Evolutionary conservation across 37 sponge, comb jelly and placozoan species (phyloP).

Genomic region (Cladorhizidae sp.): DNA sequence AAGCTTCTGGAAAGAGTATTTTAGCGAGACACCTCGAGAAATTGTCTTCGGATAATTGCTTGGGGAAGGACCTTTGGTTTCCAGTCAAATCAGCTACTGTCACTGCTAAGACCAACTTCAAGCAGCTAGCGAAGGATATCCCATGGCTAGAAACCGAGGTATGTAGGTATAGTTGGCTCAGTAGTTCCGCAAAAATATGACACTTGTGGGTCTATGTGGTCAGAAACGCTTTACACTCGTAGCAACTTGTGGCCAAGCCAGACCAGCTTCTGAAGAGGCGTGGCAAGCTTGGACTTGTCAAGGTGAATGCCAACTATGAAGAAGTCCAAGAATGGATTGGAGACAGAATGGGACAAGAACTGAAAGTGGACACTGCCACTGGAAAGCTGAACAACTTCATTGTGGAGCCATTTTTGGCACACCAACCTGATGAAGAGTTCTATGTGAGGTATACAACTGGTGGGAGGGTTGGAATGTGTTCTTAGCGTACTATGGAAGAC

Average conservation of each 20-base stretch:
- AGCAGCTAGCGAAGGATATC: conserved; percentile 16
- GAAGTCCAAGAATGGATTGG: conserved; percentile 76
- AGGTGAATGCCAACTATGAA: conserved; percentile 65
- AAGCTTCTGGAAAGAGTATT: conserved; percentile 81
- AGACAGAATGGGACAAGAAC: conserved; percentile 63
- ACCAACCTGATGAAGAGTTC: conserved; percentile 50
- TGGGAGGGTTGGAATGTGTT: too few relatives aligned
- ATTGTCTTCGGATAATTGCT: conserved; percentile 1
- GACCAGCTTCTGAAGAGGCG: conserved; percentile 95
- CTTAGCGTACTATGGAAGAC: too few relatives aligned
- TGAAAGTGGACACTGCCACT: conserved; percentile 68
- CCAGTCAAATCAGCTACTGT: conserved; percentile 44
- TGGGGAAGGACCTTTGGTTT: conserved; percentile 1
- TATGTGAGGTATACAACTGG: conserved; percentile 68
- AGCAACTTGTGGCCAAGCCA: conserved; percentile 90
- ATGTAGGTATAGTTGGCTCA: too few relatives aligned
- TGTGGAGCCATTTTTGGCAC: conserved; percentile 88
- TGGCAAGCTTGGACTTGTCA: conserved; percentile 94
- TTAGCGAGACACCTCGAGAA: conserved; percentile 48
- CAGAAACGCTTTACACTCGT: background rate
- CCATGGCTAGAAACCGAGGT: conserved; percentile 75
- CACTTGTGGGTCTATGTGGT: background rate
- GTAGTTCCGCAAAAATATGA: background rate
- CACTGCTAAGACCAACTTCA: conserved; percentile 29
- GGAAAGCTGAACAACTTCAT: conserved; percentile 89